These are phyloP conservation scores for Pocillopora meandrina DNA, from an alignment of 92 coral and sea anemone species.

Conservation along the genomic window DNA sequence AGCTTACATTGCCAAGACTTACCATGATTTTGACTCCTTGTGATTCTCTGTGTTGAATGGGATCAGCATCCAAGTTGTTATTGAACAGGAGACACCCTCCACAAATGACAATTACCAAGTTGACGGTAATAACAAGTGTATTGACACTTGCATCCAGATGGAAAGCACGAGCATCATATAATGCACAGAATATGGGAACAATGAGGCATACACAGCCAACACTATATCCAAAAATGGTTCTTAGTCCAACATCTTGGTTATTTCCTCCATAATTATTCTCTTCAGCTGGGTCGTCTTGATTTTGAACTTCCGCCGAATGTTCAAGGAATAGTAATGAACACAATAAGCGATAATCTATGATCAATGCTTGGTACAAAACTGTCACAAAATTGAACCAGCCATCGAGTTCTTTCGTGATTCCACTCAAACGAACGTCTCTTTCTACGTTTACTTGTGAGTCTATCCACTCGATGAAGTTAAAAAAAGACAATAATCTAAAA, in stretches of 20 bases:
- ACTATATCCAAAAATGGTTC: conserved; percentile 23
- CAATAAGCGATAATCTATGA: conserved; percentile 62
- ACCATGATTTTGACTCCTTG: conserved; percentile 58
- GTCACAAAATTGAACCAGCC: conserved; percentile 21
- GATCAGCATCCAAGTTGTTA: conserved; percentile 33
- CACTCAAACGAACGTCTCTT: conserved; percentile 42
- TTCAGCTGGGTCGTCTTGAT: not conserved
- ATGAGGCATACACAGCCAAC: conserved; percentile 39
- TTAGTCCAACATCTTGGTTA: conserved; percentile 4
- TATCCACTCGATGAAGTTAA: conserved; percentile 71
- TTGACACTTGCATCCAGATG: conserved; percentile 40
- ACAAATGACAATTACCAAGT: conserved; percentile 14
- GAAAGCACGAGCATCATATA: conserved; percentile 19
- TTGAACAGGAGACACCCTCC: conserved; percentile 32
- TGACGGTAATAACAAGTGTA: conserved; percentile 41
- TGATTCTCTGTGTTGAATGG: conserved; percentile 5
- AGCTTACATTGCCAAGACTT: not conserved
- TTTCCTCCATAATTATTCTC: not conserved
- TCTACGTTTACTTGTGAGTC: conserved; percentile 54
- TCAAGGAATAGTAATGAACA: conserved; percentile 62
- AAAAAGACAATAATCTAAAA: conserved; percentile 47
- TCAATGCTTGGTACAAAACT: conserved; percentile 47
- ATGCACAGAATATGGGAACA: conserved; percentile 30
- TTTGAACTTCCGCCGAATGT: conserved; percentile 47
- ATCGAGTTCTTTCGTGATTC: conserved; percentile 9